Percentiles rank a stretch among this genome's conserved stretches.
phyloP scores from a whole-genome alignment of 2,797 vertebrate species.

The Lagothrix lagotricha region DNA sequence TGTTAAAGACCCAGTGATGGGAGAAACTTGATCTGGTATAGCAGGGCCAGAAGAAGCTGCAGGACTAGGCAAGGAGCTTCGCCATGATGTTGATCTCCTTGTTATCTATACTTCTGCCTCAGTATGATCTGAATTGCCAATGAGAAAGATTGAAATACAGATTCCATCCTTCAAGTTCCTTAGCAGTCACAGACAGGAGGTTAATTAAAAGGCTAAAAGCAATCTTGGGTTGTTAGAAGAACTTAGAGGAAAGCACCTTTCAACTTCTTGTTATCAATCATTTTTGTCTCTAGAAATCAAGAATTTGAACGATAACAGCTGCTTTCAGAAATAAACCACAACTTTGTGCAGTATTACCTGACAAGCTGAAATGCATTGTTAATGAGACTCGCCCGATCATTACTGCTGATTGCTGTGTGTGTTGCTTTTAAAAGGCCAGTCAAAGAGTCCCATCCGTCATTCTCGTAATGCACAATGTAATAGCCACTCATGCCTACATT shows the following conservation, averaged over 20 bases:
- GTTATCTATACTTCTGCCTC: neutral
- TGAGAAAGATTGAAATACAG: slow-evolving; percentile 29
- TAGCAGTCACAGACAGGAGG: neutral
- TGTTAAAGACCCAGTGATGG: neutral
- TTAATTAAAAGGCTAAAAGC: slow-evolving; percentile 2
- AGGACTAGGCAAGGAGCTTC: neutral
- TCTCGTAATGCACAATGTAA: slow-evolving; percentile 95
- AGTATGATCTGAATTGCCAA: neutral
- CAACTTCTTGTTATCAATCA: slow-evolving; percentile 14
- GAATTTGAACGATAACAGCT: neutral
- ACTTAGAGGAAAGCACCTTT: neutral
- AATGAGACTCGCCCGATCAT: slow-evolving; percentile 93
- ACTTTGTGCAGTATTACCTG: slow-evolving; percentile 85
- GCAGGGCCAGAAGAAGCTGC: neutral
- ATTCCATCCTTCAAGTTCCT: neutral
- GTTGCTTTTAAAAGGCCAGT: slow-evolving; percentile 87
- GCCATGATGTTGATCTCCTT: neutral
- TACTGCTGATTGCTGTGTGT: slow-evolving; percentile 89
- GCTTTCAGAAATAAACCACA: slow-evolving; percentile 37
- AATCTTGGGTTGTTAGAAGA: neutral
- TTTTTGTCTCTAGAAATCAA: slow-evolving; percentile 53
- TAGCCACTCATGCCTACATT: slow-evolving; percentile 95
- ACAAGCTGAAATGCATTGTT: slow-evolving; percentile 94
- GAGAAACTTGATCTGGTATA: neutral
- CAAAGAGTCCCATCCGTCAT: slow-evolving; percentile 90